phyloP scores from a whole-genome alignment of 2,888 invertebrate species.

The Carabus problematicus region DNA sequence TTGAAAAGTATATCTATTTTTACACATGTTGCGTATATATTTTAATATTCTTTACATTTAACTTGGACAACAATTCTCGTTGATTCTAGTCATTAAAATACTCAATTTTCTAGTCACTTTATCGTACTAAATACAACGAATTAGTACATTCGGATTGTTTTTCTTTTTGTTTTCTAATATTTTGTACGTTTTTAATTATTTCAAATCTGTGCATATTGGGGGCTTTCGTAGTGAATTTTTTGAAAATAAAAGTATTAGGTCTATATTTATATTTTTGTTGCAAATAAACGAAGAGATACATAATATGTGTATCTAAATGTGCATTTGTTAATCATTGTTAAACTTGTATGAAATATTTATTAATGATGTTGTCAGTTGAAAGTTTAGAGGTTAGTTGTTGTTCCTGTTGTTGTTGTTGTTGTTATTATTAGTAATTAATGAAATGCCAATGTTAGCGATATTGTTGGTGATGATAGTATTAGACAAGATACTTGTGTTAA shows the following conservation, averaged over 20 bases:
- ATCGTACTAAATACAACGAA: background rate
- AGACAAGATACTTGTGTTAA: slow-evolving; percentile 7
- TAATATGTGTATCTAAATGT: slow-evolving; percentile 48
- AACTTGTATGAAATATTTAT: slow-evolving; percentile 47
- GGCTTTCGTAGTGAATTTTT: background rate
- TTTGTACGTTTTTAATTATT: slow-evolving; percentile 31
- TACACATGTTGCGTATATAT: no score
- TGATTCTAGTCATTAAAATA: slow-evolving; percentile 28
- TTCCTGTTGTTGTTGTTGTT: slow-evolving; percentile 35
- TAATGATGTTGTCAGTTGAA: slow-evolving; percentile 31
- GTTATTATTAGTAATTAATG: slow-evolving; percentile 1
- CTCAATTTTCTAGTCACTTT: slow-evolving; percentile 32
- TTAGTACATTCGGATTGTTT: no score
- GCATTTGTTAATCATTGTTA: slow-evolving; percentile 45
- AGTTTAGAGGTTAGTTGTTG: slow-evolving; percentile 29
- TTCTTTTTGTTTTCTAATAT: slow-evolving; percentile 32
- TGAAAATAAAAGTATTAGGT: background rate
- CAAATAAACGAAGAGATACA: slow-evolving; percentile 27
- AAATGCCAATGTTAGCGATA: slow-evolving; percentile 33
- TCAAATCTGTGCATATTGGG: no score
- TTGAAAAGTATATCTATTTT: background rate
- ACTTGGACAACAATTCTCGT: no score
- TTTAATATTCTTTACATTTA: no score
- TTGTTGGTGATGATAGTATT: background rate
- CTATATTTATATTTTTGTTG: slow-evolving; percentile 26